A percentile compares a stretch with the other conserved stretches of the same genome.
phyloP scores from a whole-genome alignment of 2,113 vertebrate genomes.

The Nanorana parkeri region DNA sequence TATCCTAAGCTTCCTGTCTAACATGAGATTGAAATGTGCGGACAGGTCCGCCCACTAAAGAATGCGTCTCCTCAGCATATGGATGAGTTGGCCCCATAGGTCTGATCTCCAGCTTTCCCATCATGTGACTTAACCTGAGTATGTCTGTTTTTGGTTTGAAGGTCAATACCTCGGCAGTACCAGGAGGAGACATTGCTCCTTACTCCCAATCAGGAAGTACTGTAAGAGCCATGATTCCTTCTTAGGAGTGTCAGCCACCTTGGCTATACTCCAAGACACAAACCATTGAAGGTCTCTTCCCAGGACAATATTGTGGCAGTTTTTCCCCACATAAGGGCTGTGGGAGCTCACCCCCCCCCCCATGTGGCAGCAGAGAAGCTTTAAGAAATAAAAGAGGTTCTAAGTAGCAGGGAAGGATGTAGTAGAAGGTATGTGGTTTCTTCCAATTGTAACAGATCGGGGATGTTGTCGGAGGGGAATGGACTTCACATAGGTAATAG shows the following conservation, averaged over 20 bases:
- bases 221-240: too few species aligned
- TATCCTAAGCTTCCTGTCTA: background rate
- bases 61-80: background rate
- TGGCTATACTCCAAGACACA: constrained; percentile 10
- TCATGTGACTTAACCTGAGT: constrained; percentile 22
- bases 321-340: background rate
- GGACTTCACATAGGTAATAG: constrained; percentile 87
- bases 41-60: background rate
- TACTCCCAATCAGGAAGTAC: background rate
- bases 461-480: background rate
- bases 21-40: too few species aligned
- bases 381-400: constrained; percentile 5
- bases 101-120: background rate
- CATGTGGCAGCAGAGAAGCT: constrained; percentile 21
- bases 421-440: background rate
- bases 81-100: background rate
- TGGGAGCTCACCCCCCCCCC: background rate
- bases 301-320: background rate
- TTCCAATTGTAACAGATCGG: constrained; percentile 24
- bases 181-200: constrained; percentile 18
- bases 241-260: background rate
- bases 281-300: background rate
- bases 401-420: constrained; percentile 26
- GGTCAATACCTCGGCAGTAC: background rate
- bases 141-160: background rate